phyloP scores from a whole-genome alignment of 1,140 invertebrate species.

The Watersipora subatra region DNA sequence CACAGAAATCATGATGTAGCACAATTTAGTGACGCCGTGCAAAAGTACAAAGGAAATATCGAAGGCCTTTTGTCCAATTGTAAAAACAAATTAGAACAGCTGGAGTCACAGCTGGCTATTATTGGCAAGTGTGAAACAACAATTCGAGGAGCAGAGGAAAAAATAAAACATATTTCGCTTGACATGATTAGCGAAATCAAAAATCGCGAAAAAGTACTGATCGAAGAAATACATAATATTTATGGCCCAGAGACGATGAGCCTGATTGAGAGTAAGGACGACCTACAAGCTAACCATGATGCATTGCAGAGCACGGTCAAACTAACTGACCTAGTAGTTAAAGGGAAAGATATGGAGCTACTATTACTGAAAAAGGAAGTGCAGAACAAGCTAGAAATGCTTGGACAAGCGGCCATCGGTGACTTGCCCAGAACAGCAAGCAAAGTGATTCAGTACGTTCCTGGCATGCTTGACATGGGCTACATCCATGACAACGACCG shows the following conservation, averaged over 20 bases:
- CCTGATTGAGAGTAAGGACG: constrained; percentile 28
- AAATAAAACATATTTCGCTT: constrained; percentile 32
- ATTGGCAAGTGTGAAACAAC: constrained; percentile 27
- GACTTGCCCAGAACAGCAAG: constrained; percentile 27
- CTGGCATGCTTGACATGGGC: constrained; percentile 33
- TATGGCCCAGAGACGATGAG: constrained; percentile 37
- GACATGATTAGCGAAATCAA: constrained; percentile 35
- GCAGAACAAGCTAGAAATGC: constrained; percentile 35
- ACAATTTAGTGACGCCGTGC: constrained; percentile 36
- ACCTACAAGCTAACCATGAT: constrained; percentile 35
- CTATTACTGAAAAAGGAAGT: constrained; percentile 40
- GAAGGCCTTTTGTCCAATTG: constrained; percentile 28
- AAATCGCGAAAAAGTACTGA: constrained; percentile 32
- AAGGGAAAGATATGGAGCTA: constrained; percentile 42
- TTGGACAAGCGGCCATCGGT: constrained; percentile 29
- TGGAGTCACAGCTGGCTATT: constrained; percentile 27
- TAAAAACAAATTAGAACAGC: constrained; percentile 31
- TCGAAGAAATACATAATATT: constrained; percentile 35
- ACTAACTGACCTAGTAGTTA: constrained; percentile 37
- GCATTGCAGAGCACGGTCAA: constrained; percentile 38
- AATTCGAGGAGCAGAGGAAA: constrained; percentile 34
- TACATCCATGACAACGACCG: constrained; percentile 25
- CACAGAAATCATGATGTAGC: constrained; percentile 41
- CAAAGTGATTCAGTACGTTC: constrained; percentile 30
- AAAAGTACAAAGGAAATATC: constrained; percentile 38